Percentiles rank a stretch among this genome's conserved stretches.
Conservation (phyloP, 2,888 invertebrate genomes). For the Molorchus minor region DNA sequence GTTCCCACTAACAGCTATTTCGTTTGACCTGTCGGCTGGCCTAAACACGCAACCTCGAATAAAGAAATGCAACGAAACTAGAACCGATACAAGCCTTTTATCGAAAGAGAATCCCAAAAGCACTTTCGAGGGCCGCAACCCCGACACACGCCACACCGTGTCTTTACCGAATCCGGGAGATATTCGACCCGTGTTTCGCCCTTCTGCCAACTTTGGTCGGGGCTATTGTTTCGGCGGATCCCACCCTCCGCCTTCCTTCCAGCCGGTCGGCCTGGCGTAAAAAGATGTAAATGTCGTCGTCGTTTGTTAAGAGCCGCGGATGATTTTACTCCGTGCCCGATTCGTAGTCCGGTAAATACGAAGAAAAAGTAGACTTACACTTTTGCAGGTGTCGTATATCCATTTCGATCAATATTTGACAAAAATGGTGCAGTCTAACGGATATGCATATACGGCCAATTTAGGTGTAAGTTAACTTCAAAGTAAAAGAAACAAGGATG, state of each 20-base stretch:
- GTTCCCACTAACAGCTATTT: too few species aligned
- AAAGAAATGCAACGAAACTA: too few species aligned
- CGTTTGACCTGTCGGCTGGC: too few species aligned
- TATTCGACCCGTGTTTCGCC: slow-evolving; percentile 13
- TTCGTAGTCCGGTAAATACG: slow-evolving; percentile 4
- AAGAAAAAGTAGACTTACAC: neutral
- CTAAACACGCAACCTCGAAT: too few species aligned
- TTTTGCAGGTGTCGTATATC: neutral
- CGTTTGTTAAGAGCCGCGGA: slow-evolving; percentile 38
- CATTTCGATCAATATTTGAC: too few species aligned
- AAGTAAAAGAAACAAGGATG: too few species aligned
- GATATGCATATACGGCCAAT: too few species aligned
- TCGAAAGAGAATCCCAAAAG: slow-evolving; percentile 6
- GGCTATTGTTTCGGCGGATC: slow-evolving; percentile 17
- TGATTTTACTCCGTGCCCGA: slow-evolving; percentile 38
- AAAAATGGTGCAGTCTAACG: too few species aligned
- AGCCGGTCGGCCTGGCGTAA: slow-evolving; percentile 13
- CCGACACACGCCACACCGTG: slow-evolving; percentile 6
- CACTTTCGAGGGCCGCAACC: slow-evolving; percentile 9
- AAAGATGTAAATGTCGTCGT: slow-evolving; percentile 40
- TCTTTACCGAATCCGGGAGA: slow-evolving; percentile 14
- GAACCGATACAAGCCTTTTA: slow-evolving; percentile 3
- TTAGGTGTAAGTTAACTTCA: too few species aligned
- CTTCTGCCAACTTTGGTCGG: slow-evolving; percentile 16
- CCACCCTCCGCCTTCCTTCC: neutral